phyloP scores from a whole-genome alignment of 64 coral and sea anemone species.

The Catalaphyllia jardinei region DNA sequence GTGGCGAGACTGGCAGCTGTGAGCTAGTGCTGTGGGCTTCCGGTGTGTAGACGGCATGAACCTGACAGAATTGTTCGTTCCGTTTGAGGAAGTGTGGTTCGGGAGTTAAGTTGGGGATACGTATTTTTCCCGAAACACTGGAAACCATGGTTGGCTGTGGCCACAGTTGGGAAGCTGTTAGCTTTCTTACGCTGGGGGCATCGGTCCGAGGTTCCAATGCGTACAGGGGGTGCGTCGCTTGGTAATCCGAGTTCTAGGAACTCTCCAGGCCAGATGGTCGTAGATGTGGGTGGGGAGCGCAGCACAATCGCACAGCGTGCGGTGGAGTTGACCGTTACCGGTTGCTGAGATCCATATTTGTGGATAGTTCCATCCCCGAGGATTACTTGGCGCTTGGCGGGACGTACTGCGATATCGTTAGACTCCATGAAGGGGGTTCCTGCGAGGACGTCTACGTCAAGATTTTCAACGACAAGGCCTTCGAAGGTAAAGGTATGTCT shows the following conservation, averaged over 20 bases:
- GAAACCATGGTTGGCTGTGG: slow-evolving; percentile 2
- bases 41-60: no score
- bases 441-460: no score
- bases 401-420: no score
- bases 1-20: no score
- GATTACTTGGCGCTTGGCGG: no score
- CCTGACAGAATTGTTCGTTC: slow-evolving; percentile 15
- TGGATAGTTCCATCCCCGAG: no score
- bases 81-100: slow-evolving; percentile 19
- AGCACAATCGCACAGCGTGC: no score
- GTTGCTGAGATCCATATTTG: no score
- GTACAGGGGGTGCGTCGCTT: neutral
- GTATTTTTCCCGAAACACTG: slow-evolving; percentile 13
- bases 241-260: slow-evolving; percentile 23
- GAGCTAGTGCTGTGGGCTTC: neutral
- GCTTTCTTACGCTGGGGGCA: neutral
- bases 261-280: neutral
- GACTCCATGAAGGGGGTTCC: no score
- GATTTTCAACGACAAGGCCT: no score
- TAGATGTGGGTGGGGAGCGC: no score
- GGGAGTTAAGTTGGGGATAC: slow-evolving; percentile 29
- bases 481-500: neutral
- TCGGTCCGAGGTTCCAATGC: slow-evolving; percentile 24
- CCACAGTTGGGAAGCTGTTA: slow-evolving; percentile 3
- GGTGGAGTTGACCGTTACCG: no score